These are phyloP conservation scores for Brachionus rotundiformis DNA, from an alignment of 1,140 invertebrate species.

Conservation along the genomic window DNA sequence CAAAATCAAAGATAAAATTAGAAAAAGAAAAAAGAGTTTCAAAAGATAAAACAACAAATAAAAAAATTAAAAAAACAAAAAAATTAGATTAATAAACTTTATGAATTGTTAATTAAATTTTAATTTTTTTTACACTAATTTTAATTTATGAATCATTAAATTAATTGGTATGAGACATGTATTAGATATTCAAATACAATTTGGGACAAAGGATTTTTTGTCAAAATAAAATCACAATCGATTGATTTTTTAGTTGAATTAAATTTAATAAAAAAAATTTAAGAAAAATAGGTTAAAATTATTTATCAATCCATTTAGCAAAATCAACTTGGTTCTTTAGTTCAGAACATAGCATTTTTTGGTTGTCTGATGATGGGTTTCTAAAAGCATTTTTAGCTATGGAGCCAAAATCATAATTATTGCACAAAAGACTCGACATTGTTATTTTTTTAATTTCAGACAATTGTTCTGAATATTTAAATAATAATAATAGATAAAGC, in stretches of 20 bases:
- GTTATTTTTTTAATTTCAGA: constrained; percentile 31
- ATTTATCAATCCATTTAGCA: constrained; percentile 14
- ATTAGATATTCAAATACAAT: no score
- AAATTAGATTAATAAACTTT: no score
- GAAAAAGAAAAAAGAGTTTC: no score
- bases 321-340: constrained; percentile 30
- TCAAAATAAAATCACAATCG: background rate
- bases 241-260: background rate
- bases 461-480: constrained; percentile 4
- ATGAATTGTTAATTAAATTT: no score
- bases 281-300: background rate
- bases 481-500: no score
- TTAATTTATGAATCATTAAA: no score
- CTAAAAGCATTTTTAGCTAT: background rate
- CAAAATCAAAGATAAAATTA: background rate
- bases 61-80: no score
- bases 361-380: background rate
- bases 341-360: background rate
- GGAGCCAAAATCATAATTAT: constrained; percentile 6
- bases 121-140: no score
- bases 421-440: background rate
- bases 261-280: background rate
- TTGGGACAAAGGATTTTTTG: no score
- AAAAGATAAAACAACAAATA: no score
- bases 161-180: no score